A percentile compares a stretch with the other conserved stretches of the same genome.
Conservation (phyloP, 2,888 invertebrate species). For the Standfussiana lucernea region DNA sequence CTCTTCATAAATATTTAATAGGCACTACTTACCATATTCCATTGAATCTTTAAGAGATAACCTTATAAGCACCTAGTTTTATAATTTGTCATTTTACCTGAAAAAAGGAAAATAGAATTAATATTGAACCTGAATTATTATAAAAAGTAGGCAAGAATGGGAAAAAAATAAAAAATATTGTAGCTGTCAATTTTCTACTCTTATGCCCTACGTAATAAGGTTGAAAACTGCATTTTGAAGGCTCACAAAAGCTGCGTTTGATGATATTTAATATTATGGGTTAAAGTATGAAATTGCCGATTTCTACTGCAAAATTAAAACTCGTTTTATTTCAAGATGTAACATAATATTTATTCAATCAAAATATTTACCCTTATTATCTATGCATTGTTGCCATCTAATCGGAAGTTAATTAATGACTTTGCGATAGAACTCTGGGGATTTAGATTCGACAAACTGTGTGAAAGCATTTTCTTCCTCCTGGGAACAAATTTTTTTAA, state of each 20-base stretch:
- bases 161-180: no score
- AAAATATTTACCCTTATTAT: no score
- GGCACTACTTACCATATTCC: conserved; percentile 37
- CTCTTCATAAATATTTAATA: conserved; percentile 40
- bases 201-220: not conserved
- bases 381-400: no score
- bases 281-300: no score
- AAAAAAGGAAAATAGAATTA: conserved; percentile 31
- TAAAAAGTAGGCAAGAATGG: not conserved
- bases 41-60: conserved; percentile 23
- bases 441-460: no score
- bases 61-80: conserved; percentile 2
- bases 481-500: no score
- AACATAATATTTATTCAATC: no score
- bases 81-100: conserved; percentile 51
- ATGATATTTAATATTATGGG: conserved; percentile 4
- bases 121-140: not conserved
- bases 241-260: not conserved
- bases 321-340: no score
- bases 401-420: no score
- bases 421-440: no score
- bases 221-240: not conserved
- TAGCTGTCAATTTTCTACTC: not conserved
- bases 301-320: no score
- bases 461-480: no score